These are phyloP conservation scores for Ferdinandea cuprea DNA, from an alignment of 2,888 invertebrate species.

Conservation along the genomic window DNA sequence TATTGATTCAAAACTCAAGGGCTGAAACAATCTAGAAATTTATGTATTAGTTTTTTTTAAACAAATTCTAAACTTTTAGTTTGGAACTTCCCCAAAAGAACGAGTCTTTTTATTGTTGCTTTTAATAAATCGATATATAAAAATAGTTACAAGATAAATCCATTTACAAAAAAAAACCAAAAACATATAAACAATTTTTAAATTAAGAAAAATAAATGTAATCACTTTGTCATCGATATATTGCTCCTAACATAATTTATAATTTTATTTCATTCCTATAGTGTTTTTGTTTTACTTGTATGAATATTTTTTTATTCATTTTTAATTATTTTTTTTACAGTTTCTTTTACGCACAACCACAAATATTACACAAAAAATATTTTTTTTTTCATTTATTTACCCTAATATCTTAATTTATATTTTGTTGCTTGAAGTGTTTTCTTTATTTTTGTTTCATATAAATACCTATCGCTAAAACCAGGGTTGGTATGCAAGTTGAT, in stretches of 20 bases:
- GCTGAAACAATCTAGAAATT: conserved; percentile 38
- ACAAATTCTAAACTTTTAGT: conserved; percentile 21
- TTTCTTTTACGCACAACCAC: conserved; percentile 73
- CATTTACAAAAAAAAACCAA: conserved; percentile 45
- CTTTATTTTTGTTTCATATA: conserved; percentile 18
- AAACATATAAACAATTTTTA: background rate
- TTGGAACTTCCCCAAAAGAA: conserved; percentile 13
- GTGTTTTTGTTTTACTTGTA: conserved; percentile 32
- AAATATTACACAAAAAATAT: conserved; percentile 72
- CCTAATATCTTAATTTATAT: conserved; percentile 44
- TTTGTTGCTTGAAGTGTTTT: conserved; percentile 15
- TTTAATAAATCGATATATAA: conserved; percentile 62
- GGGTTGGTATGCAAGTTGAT: conserved; percentile 27
- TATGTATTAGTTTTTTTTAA: conserved; percentile 12
- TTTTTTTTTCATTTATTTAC: conserved; percentile 43
- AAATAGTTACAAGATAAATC: conserved; percentile 64
- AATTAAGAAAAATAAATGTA: conserved; percentile 38
- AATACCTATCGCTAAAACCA: conserved; percentile 31
- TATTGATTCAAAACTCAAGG: conserved; percentile 9
- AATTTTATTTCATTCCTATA: conserved; percentile 56
- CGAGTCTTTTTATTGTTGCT: conserved; percentile 5
- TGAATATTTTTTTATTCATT: conserved; percentile 8
- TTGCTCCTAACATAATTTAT: conserved; percentile 51
- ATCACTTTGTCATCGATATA: conserved; percentile 46
- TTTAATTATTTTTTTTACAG: conserved; percentile 43